Base-by-base conservation (phyloP, 1,140 invertebrate genomes). In the Listronotus bonariensis region DNA sequence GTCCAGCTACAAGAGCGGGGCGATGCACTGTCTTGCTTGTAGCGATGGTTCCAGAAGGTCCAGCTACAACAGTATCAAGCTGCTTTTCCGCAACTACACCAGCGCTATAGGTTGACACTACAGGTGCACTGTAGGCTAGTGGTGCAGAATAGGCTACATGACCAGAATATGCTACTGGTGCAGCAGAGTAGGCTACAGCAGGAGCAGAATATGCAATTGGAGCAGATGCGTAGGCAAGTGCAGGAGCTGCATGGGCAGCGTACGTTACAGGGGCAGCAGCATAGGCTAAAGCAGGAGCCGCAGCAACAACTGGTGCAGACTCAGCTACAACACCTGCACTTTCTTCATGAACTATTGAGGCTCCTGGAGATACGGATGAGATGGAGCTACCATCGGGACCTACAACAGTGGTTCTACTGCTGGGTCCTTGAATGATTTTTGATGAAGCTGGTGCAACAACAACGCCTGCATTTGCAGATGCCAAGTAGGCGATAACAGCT, bases 381-480 rank as follows among this genome's bases (percentile, higher is more conserved):
- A 74, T 72, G 5, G 64, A 38, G 36, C 72, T 74, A 32, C 72
- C 72, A 43, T 74, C 72, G n/a, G 72, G 70, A 14, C 72, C 72
- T 2, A 68, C 60, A 14, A 74, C 42, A 15, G 57, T 71, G 45
- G 68, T 66, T 38, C 66, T 71, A 20, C 55, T 48, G 51, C 72
- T 69, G 1, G 72, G 72, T 60, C 68, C 72, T 68, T 74, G 72
- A 17, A 74, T 59, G 40, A 72, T 65, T 46, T 62, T 62, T 3
- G 69, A 62, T 12, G 68, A 66, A 15, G 12, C 31, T 0, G 70
- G 70, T n/a, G 65, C 68, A 11, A 60, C 57, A 7, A 66, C 34
- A 34, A 68, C 18, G 41, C 61, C 54, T n/a, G 70, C 70, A 53
- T 63, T 59, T 63, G 66, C 61, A 43, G 51, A 46, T 20, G 63